Percentiles rank a stretch among this genome's conserved stretches.
phyloP scores from a whole-genome alignment of 2,113 vertebrate genomes.

The Ancistrus triradiatus region DNA sequence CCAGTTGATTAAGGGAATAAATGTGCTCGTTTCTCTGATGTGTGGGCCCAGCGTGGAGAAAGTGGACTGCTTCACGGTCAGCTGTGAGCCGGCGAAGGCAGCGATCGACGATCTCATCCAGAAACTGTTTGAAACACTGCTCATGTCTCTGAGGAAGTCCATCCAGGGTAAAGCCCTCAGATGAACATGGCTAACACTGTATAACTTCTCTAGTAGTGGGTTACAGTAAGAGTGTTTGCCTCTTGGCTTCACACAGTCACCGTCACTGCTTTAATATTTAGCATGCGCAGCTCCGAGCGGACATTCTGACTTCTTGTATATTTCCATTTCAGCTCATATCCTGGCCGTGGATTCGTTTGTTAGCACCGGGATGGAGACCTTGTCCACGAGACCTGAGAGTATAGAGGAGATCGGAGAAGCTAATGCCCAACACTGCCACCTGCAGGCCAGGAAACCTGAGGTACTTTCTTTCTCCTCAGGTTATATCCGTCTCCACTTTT shows the following conservation, averaged over 20 bases:
- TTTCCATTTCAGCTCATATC: conserved; percentile 71
- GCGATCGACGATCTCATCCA: conserved; percentile 90
- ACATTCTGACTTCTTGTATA: not conserved
- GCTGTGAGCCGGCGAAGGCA: conserved; percentile 90
- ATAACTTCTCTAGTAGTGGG: no score
- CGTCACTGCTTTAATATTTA: no score
- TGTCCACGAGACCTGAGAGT: conserved; percentile 82
- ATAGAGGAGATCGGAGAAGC: conserved; percentile 88
- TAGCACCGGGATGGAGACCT: conserved; percentile 76
- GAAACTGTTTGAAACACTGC: conserved; percentile 87
- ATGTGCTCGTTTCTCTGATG: not conserved
- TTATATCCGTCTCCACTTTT: not conserved
- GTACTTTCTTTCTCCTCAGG: conserved; percentile 55
- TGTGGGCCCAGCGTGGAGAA: conserved; percentile 73
- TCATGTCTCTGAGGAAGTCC: conserved; percentile 85
- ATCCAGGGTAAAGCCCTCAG: conserved; percentile 80
- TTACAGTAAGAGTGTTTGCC: no score
- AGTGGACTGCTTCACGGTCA: conserved; percentile 94
- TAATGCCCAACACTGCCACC: conserved; percentile 73
- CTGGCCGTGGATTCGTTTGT: conserved; percentile 84
- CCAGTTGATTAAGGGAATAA: not conserved
- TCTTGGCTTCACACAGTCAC: no score
- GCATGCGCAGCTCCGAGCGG: no score
- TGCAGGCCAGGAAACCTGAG: conserved; percentile 76
- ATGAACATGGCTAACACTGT: no score